Conservation (phyloP, 1,140 invertebrate species). For the Bombus impatiens region DNA sequence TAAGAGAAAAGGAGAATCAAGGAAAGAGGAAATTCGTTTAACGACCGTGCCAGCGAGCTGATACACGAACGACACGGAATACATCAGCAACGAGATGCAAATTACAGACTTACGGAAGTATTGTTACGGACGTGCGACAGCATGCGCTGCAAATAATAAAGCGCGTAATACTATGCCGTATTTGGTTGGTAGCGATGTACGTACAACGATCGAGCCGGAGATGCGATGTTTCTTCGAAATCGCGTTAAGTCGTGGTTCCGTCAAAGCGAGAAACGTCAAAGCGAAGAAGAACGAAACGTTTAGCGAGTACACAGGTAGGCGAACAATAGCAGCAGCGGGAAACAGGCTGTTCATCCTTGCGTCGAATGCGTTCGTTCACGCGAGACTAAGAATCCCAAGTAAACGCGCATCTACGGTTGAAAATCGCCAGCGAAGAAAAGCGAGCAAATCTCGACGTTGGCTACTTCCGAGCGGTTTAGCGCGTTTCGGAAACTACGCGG, state of each 20-base stretch:
- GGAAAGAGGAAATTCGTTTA: conserved; percentile 65
- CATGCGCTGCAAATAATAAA: conserved; percentile 67
- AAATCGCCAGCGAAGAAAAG: conserved; percentile 5
- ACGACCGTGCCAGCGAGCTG: conserved; percentile 59
- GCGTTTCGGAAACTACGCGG: conserved; percentile 39
- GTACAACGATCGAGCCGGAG: neutral
- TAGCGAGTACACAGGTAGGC: neutral
- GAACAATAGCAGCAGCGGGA: neutral
- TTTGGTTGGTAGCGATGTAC: neutral
- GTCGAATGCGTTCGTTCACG: neutral
- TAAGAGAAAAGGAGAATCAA: neutral
- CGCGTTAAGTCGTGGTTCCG: neutral
- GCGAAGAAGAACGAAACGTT: neutral
- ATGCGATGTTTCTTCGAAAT: neutral
- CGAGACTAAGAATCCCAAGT: neutral
- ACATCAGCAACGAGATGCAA: conserved; percentile 70
- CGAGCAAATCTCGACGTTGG: conserved; percentile 16
- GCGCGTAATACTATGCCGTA: conserved; percentile 3
- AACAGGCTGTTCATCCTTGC: neutral
- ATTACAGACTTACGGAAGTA: conserved; percentile 69
- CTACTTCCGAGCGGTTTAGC: conserved; percentile 43
- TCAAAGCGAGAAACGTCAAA: no score
- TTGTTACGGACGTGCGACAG: conserved; percentile 65
- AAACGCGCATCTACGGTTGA: neutral
- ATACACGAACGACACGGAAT: conserved; percentile 69